phyloP scores from a whole-genome alignment of 2,113 vertebrate species.

The Glaucidium brasilianum region DNA sequence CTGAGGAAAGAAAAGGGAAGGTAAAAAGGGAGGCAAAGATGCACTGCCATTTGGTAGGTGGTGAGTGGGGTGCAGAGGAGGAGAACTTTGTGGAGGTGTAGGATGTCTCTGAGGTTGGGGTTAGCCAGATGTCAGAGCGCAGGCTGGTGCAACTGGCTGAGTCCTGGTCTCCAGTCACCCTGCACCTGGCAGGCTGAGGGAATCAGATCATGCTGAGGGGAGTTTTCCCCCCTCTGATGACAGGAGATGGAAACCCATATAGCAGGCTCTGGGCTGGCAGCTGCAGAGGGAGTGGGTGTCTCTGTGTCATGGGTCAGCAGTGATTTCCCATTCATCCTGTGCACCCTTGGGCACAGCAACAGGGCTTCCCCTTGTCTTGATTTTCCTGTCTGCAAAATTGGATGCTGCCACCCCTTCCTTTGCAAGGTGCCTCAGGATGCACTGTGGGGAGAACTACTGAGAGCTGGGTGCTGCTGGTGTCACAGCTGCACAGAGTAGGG shows the following conservation, averaged over 20 bases:
- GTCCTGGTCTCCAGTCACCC: neutral
- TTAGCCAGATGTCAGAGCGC: neutral
- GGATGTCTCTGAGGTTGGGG: neutral
- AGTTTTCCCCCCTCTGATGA: neutral
- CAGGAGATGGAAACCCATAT: fast-evolving
- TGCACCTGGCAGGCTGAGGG: neutral
- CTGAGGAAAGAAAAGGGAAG: neutral
- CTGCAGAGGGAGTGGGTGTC: too few species aligned
- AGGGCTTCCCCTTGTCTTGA: neutral
- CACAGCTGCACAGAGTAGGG: fast-evolving
- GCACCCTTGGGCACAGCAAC: neutral
- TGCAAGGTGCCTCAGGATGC: fast-evolving
- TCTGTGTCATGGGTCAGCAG: neutral
- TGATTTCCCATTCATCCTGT: neutral
- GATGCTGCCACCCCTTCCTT: neutral
- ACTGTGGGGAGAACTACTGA: fast-evolving
- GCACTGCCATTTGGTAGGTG: neutral
- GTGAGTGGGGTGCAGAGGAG: neutral
- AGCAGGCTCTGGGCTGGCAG: neutral
- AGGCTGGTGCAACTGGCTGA: neutral
- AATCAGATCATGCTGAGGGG: neutral
- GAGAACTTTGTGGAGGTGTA: neutral
- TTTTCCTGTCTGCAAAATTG: neutral
- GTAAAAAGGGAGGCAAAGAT: neutral
- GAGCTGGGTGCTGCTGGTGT: neutral